phyloP scores from a whole-genome alignment of 2,797 vertebrate species.

The Lepilemur ruficaudatus region DNA sequence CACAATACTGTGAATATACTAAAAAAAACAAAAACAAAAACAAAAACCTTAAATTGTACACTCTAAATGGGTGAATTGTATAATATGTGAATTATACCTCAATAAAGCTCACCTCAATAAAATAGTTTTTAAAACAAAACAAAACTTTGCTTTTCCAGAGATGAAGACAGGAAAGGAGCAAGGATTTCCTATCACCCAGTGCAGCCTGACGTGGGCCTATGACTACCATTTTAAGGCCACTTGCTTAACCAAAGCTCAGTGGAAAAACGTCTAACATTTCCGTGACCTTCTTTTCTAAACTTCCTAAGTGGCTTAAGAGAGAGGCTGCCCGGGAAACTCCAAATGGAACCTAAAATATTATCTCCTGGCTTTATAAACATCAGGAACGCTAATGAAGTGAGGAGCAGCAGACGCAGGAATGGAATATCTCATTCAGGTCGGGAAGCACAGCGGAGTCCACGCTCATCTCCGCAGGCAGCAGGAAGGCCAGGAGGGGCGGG shows the following conservation, averaged over 20 bases:
- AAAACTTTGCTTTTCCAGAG: not conserved
- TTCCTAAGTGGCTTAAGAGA: conserved; percentile 86
- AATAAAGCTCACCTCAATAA: not conserved
- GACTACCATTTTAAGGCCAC: conserved; percentile 78
- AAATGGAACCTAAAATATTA: conserved; percentile 88
- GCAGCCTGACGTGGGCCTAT: conserved; percentile 58
- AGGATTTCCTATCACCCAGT: conserved; percentile 56
- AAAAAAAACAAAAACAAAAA: not conserved
- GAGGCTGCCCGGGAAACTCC: conserved; percentile 85
- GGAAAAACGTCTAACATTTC: conserved; percentile 81
- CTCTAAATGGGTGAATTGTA: not conserved
- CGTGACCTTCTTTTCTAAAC: conserved; percentile 86
- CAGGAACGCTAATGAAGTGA: conserved; percentile 85
- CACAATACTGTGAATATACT: not conserved
- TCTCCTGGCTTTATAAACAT: conserved; percentile 88
- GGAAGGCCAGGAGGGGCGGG: not conserved
- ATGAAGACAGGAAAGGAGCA: conserved; percentile 43
- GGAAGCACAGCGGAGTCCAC: conserved; percentile 58
- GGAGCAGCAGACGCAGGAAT: conserved; percentile 60
- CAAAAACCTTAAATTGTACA: not conserved
- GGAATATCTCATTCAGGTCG: conserved; percentile 62
- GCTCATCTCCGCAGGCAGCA: not conserved
- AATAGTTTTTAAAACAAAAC: not conserved
- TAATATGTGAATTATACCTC: not conserved
- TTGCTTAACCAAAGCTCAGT: conserved; percentile 80